These are phyloP conservation scores for Tenualosa thibaudeaui DNA, from an alignment of 2,797 vertebrate species.

Conservation along the genomic window DNA sequence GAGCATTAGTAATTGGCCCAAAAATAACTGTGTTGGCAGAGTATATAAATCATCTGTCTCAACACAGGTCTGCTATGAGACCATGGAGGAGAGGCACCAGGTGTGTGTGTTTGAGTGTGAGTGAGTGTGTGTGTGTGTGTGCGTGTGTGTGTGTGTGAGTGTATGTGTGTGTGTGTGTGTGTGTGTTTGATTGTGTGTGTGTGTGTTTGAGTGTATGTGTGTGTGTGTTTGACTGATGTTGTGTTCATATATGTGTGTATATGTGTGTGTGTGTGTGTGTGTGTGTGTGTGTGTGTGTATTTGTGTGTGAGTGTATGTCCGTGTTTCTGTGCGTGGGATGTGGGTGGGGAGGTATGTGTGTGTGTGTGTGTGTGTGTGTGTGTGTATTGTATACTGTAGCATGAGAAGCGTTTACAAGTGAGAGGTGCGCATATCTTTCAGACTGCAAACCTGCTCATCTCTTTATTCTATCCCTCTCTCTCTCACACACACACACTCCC, in stretches of 20 bases:
- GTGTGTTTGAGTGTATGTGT: too few relatives aligned
- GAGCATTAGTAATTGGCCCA: background rate
- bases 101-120: background rate
- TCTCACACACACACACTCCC: too few relatives aligned
- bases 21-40: conserved; percentile 18
- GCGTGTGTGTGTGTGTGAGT: background rate
- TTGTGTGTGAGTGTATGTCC: conserved; percentile 20
- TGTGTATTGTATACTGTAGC: background rate
- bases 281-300: background rate
- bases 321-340: background rate
- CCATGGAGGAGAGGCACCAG: background rate
- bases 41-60: conserved; percentile 21
- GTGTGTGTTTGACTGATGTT: background rate
- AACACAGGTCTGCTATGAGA: background rate
- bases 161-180: too few relatives aligned
- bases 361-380: background rate
- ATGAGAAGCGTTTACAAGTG: too few relatives aligned
- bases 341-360: background rate
- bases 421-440: too few relatives aligned
- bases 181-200: too few relatives aligned
- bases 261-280: background rate
- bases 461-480: too few relatives aligned
- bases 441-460: too few relatives aligned
- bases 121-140: conserved; percentile 2
- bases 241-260: background rate